These are phyloP conservation scores for Mantis religiosa DNA, from an alignment of 2,888 invertebrate species.

Conservation along the genomic window DNA sequence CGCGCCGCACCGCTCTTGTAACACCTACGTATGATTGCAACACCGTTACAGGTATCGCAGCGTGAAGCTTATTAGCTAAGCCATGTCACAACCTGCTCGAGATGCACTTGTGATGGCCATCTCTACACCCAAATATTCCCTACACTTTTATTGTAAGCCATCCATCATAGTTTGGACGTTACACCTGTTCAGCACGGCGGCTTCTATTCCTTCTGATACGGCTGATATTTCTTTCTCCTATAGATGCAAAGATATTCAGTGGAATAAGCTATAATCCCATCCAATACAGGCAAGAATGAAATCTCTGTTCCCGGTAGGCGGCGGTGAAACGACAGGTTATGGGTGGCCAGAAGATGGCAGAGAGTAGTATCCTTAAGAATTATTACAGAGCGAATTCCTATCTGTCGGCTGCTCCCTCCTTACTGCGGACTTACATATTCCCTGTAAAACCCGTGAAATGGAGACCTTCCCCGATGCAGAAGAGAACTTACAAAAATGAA, in stretches of 20 bases:
- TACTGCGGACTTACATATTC: too few species aligned
- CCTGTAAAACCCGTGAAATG: too few species aligned
- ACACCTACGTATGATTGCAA: background rate
- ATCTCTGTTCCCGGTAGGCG: too few species aligned
- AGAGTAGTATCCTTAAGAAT: too few species aligned
- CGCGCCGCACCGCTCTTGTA: background rate
- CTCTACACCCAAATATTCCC: background rate
- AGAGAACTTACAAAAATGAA: too few species aligned
- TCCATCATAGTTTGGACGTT: background rate
- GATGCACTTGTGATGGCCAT: background rate
- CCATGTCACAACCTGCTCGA: background rate
- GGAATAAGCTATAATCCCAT: too few species aligned
- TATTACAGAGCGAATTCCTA: too few species aligned
- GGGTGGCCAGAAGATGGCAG: too few species aligned
- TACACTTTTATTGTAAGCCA: background rate
- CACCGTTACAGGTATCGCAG: background rate
- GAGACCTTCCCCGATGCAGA: too few species aligned
- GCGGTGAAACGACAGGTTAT: too few species aligned
- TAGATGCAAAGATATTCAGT: background rate
- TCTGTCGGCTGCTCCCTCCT: too few species aligned
- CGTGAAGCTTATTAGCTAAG: background rate
- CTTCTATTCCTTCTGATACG: background rate
- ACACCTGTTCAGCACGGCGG: background rate
- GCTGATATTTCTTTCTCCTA: background rate
- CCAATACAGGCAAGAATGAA: too few species aligned